These are phyloP conservation scores for Daphoenositta chrysoptera DNA, from an alignment of 2,113 vertebrate species.

Conservation along the genomic window DNA sequence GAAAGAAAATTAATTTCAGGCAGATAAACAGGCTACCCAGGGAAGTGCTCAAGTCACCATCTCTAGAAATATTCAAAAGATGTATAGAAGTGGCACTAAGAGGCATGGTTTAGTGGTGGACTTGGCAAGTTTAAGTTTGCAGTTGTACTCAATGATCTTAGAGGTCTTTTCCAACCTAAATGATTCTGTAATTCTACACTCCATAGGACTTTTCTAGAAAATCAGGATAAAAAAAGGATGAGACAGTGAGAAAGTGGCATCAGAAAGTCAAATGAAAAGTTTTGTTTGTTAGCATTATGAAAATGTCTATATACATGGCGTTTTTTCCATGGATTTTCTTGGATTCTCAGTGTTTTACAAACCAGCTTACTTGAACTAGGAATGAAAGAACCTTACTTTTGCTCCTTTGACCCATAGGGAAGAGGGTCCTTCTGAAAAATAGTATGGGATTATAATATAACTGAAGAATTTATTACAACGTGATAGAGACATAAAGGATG, in stretches of 20 bases:
- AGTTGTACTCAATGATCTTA: not conserved
- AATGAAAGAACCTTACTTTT: not conserved
- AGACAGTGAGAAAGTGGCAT: not conserved
- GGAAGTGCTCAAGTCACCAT: not conserved
- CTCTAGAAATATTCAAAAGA: not conserved
- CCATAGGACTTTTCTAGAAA: not conserved
- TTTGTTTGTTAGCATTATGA: not conserved
- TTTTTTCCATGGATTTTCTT: not conserved
- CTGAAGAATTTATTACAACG: not conserved
- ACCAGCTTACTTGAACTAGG: not conserved
- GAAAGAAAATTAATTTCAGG: not conserved
- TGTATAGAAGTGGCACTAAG: not conserved
- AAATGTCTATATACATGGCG: not conserved
- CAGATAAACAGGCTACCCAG: not conserved
- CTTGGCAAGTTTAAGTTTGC: not conserved
- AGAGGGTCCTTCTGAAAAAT: not conserved
- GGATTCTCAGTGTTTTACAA: not conserved
- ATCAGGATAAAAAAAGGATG: not conserved
- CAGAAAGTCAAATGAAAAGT: not conserved
- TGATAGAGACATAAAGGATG: not conserved
- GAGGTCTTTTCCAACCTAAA: not conserved
- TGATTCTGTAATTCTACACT: not conserved
- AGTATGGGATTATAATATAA: not conserved
- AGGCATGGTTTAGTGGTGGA: not conserved
- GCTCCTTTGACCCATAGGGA: not conserved